A percentile compares a stretch with the other conserved stretches of the same genome.
Evolutionary conservation across 2,113 vertebrate species (phyloP).

Genomic region (Orientallactaga bullata): DNA sequence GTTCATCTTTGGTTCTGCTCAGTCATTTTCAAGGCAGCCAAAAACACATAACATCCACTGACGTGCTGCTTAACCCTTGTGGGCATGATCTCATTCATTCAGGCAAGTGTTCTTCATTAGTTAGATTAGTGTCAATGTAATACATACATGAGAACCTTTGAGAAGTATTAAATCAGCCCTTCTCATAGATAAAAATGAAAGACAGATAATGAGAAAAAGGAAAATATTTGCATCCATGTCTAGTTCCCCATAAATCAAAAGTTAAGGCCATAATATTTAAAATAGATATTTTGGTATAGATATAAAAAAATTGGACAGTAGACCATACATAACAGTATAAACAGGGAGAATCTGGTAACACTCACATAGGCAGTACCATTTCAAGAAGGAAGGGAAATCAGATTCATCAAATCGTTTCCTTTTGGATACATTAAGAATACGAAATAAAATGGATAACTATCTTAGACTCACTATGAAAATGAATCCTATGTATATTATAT

Average conservation of each 20-base stretch:
- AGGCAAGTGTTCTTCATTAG: neutral
- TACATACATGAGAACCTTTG: neutral
- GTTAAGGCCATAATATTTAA: neutral
- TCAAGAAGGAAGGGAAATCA: neutral
- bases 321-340: neutral
- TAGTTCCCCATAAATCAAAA: neutral
- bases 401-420: neutral
- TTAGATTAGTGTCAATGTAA: neutral
- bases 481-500: neutral
- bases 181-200: neutral
- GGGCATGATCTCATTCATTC: neutral
- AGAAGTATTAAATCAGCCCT: rapidly evolving
- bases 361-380: neutral
- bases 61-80: neutral
- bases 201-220: neutral
- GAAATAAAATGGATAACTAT: neutral
- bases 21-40: neutral
- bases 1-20: neutral
- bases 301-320: neutral
- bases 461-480: neutral
- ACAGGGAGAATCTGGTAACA: too few species aligned
- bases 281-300: neutral
- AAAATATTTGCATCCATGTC: neutral
- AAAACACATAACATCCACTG: rapidly evolving
- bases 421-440: neutral